phyloP scores from a whole-genome alignment of 2,797 vertebrate species.

The Leptodactylus fallax region DNA sequence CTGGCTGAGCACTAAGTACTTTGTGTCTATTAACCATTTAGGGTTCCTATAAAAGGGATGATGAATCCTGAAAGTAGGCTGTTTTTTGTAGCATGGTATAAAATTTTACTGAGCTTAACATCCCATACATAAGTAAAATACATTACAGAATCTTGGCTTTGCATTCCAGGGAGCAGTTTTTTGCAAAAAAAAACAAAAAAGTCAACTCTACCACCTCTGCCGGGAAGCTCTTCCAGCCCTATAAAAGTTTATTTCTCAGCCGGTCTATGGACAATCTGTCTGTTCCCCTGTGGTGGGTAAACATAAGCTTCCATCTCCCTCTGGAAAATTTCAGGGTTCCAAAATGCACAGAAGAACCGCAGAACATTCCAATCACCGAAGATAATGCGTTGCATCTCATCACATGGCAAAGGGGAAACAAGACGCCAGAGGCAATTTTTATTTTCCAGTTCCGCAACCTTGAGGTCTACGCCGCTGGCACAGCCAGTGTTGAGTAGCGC shows the following conservation, averaged over 20 bases:
- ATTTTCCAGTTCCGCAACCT: conserved; percentile 52
- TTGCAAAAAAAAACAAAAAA: neutral
- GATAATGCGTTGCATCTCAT: conserved; percentile 51
- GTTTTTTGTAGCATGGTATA: neutral
- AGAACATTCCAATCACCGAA: conserved; percentile 57
- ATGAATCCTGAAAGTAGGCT: neutral
- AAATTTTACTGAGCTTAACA: neutral
- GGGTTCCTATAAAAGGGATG: neutral
- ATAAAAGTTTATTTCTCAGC: conserved; percentile 15
- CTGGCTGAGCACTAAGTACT: conserved; percentile 24
- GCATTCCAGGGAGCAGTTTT: neutral
- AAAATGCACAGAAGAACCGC: conserved; percentile 51
- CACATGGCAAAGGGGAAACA: conserved; percentile 28
- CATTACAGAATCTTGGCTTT: neutral
- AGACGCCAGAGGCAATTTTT: conserved; percentile 46
- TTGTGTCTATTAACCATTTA: conserved; percentile 20
- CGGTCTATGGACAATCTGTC: neutral
- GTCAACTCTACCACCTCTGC: conserved; percentile 19
- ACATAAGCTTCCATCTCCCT: conserved; percentile 34
- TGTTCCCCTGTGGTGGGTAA: conserved; percentile 40
- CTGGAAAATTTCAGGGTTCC: conserved; percentile 53
- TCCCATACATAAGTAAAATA: neutral
- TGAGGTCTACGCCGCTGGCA: conserved; percentile 59
- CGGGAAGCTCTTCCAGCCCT: neutral
- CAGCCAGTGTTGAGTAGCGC: conserved; percentile 35